Percentiles rank a stretch among this genome's conserved stretches.
Conservation (phyloP, 2,113 vertebrate genomes). For the Damaliscus lunatus region DNA sequence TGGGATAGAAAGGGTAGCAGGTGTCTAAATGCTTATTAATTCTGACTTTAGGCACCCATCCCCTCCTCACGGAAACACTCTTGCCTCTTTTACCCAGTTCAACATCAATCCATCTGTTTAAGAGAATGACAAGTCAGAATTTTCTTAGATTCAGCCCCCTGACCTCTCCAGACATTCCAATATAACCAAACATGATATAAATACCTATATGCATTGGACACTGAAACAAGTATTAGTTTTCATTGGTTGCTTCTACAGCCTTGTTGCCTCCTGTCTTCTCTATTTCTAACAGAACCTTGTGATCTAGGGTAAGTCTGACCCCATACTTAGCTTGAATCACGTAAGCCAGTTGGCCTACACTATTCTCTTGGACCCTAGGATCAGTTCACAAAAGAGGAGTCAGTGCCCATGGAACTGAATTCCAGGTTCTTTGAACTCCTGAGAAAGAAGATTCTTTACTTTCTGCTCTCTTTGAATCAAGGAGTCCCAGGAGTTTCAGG, state of each 20-base stretch:
- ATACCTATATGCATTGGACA: neutral
- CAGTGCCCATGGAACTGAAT: neutral
- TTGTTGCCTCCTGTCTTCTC: neutral
- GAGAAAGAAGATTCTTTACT: neutral
- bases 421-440: neutral
- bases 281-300: neutral
- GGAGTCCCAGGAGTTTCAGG: neutral
- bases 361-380: neutral
- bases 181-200: neutral
- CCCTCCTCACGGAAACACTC: neutral
- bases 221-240: neutral
- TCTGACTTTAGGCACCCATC: neutral
- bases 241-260: neutral
- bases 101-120: neutral
- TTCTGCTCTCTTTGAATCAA: conserved; percentile 25
- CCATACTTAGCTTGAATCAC: neutral
- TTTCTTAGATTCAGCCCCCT: neutral
- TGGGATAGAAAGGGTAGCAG: neutral
- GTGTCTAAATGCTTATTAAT: neutral
- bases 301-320: neutral
- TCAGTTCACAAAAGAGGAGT: neutral
- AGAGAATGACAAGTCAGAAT: neutral
- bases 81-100: neutral
- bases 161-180: neutral
- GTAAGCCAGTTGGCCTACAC: neutral